Conservation (phyloP, 2,888 invertebrate species). For the Eurytoma californica region DNA sequence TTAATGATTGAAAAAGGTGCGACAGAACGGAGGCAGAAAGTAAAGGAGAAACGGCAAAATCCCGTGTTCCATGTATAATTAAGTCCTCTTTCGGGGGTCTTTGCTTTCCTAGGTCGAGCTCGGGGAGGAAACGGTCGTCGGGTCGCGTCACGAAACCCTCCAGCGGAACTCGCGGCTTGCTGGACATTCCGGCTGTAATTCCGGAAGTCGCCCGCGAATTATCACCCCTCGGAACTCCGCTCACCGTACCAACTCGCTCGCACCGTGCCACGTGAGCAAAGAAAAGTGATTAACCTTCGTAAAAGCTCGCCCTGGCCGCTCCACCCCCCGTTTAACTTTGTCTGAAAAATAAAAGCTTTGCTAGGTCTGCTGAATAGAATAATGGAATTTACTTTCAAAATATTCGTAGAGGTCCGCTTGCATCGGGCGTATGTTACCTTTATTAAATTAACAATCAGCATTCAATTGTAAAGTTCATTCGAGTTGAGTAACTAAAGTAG, state of each 20-base stretch:
- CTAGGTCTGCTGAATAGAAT: neutral
- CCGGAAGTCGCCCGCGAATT: constrained; percentile 38
- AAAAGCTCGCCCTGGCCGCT: neutral
- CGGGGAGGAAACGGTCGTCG: constrained; percentile 21
- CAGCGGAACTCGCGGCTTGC: constrained; percentile 23
- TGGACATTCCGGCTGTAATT: constrained; percentile 44
- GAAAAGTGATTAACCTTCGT: constrained; percentile 46
- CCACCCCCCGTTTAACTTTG: constrained; percentile 17
- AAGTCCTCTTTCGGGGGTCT: constrained; percentile 22
- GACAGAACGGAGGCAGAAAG: neutral
- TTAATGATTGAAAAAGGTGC: neutral
- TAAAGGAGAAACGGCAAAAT: constrained; percentile 17
- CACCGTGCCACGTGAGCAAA: constrained; percentile 3
- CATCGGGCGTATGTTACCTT: too few species aligned
- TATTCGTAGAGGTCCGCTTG: too few species aligned
- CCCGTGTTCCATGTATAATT: constrained; percentile 25
- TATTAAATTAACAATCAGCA: too few species aligned
- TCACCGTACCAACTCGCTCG: neutral
- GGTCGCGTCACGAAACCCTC: constrained; percentile 10
- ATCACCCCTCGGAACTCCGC: constrained; percentile 1
- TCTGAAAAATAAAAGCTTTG: constrained; percentile 33
- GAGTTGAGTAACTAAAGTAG: too few species aligned
- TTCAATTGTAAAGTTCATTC: too few species aligned
- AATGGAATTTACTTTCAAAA: too few species aligned
- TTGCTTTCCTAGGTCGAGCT: neutral